Conservation (phyloP, 2,888 invertebrate genomes). For the Drosophila longiperda region DNA sequence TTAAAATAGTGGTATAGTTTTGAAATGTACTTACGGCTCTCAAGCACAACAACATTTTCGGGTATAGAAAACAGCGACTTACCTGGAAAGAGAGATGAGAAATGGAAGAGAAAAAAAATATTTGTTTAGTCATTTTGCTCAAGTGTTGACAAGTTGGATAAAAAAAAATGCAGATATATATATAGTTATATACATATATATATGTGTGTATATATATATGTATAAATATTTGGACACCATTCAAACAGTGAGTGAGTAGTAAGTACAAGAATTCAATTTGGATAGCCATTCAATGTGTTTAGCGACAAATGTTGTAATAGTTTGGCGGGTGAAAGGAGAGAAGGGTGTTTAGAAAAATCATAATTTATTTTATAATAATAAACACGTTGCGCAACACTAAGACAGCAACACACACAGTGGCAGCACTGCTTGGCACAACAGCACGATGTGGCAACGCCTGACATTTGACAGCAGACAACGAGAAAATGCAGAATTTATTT, state of each 20-base stretch:
- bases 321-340: background rate
- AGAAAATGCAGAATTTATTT: background rate
- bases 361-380: background rate
- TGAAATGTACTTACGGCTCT: conserved; percentile 78
- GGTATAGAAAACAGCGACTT: conserved; percentile 81
- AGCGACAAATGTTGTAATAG: conserved; percentile 75
- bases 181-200: conserved; percentile 2
- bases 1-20: conserved; percentile 61
- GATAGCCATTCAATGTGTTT: conserved; percentile 67
- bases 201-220: background rate
- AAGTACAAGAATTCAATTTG: conserved; percentile 73
- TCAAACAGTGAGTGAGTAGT: conserved; percentile 78
- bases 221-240: conserved; percentile 43
- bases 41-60: conserved; percentile 81
- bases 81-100: conserved; percentile 56
- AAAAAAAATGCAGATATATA: conserved; percentile 11
- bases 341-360: background rate
- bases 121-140: conserved; percentile 35
- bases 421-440: background rate
- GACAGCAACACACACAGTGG: background rate
- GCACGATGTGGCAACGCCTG: background rate
- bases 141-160: background rate
- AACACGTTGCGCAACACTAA: conserved; percentile 5
- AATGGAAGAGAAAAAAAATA: conserved; percentile 32
- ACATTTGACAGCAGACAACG: background rate